Base-by-base conservation (phyloP, 2,797 vertebrate species). In the Eurystomus glaucurus region DNA sequence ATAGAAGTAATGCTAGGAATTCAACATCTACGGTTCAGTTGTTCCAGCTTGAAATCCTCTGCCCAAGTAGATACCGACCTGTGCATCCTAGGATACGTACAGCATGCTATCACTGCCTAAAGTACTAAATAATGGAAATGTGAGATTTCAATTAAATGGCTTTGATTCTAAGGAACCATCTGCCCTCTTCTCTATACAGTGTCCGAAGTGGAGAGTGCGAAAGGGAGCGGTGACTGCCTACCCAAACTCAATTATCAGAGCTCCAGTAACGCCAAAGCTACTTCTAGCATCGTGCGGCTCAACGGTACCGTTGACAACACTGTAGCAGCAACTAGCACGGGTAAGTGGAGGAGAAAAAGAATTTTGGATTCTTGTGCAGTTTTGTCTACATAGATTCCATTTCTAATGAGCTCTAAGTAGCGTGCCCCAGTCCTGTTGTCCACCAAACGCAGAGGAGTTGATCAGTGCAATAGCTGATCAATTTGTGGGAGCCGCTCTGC, bases 181-280 rank as follows among this genome's bases (percentile, higher is more conserved):
- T 61, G 9, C 84, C 4, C 31, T 95, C 71, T 94, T 90, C 82
- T 93, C 25, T 52, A n/a, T 84, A 8, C 92, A 98, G 98, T 98
- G 41, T 98, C 98, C 0, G 98, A 98, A 68, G 97, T 92, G 25
- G 98, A 98, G 80, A 98, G 98, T 65, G 43, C 98, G 33, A 98
- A 98, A 88, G 98, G 98, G 78, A 98, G 98, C 37, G 95, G 97
- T 14, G 98, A 98, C 52, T 98, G 98, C 82, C 97, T 98, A 20
- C 97, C 98, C 35, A 97, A 96, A 18, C 96, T 98, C 20, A 94
- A 85, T 81, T 98, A 98, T 37, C 98, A 98, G 14, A 95, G 64
- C 76, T 96, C 90, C 28, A 71, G 29, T 5, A 23, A 55, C 5
- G 54, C 69, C 57, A 96, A 97, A 58, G 57, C 70, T 0, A 2